A percentile compares a stretch with the other conserved stretches of the same genome.
phyloP scores from a whole-genome alignment of 2,888 invertebrate species.

The Fissipunctia ypsillon region DNA sequence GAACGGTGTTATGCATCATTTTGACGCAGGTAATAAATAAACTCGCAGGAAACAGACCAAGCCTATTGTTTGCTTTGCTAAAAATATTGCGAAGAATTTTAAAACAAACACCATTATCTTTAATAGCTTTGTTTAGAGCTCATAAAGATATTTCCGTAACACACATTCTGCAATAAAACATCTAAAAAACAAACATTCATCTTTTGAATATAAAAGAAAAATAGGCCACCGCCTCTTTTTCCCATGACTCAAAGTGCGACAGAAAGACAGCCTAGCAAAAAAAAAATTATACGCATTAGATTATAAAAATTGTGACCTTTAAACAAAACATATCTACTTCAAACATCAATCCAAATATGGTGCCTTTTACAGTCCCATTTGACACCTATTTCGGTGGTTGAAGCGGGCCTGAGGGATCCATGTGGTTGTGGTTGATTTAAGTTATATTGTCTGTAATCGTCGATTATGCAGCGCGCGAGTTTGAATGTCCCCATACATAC shows the following conservation, averaged over 20 bases:
- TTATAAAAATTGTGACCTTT: not conserved
- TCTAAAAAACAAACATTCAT: not conserved
- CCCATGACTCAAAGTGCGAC: not conserved
- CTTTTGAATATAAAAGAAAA: not conserved
- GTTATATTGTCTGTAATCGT: too few relatives aligned
- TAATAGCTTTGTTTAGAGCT: slow-evolving; percentile 50
- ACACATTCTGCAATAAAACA: slow-evolving; percentile 16
- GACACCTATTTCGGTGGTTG: not conserved
- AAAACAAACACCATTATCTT: slow-evolving; percentile 55
- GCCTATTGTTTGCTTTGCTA: slow-evolving; percentile 40
- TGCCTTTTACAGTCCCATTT: not conserved
- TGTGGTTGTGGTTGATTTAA: not conserved
- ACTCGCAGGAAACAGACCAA: slow-evolving; percentile 39
- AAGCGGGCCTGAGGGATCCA: not conserved
- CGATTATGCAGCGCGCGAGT: not conserved
- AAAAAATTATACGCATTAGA: not conserved
- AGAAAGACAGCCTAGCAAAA: not conserved
- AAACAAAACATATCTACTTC: too few relatives aligned
- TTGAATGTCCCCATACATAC: not conserved
- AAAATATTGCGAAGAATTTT: slow-evolving; percentile 46
- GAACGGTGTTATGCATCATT: not conserved
- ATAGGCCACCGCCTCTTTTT: not conserved
- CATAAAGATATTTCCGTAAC: slow-evolving; percentile 49
- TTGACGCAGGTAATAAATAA: slow-evolving; percentile 1
- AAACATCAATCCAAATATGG: too few relatives aligned